Conservation (phyloP, 2,113 vertebrate species). For the Dromiciops gliroides region DNA sequence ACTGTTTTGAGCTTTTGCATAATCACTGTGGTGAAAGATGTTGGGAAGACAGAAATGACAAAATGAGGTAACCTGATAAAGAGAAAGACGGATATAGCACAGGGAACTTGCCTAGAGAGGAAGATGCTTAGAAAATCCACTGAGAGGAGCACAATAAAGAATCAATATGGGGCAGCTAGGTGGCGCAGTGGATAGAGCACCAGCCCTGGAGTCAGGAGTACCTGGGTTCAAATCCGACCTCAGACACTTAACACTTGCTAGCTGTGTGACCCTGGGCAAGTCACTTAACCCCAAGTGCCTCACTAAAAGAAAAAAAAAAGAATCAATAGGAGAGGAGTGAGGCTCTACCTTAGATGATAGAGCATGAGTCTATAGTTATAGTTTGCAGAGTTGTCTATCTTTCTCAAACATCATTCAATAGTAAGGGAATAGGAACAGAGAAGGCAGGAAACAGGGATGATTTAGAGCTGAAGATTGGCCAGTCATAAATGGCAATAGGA, state of each 20-base stretch:
- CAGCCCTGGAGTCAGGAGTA: no score
- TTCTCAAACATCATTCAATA: background rate
- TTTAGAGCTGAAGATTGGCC: background rate
- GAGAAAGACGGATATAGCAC: background rate
- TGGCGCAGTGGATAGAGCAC: no score
- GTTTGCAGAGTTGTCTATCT: background rate
- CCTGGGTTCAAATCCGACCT: no score
- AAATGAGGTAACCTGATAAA: background rate
- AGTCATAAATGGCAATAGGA: background rate
- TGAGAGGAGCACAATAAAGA: background rate
- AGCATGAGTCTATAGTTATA: background rate
- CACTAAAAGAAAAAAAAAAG: no score
- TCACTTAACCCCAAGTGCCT: no score
- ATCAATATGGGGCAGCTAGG: no score
- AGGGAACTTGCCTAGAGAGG: background rate
- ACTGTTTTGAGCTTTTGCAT: background rate
- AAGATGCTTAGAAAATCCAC: background rate
- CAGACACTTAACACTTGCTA: no score
- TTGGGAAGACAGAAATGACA: background rate
- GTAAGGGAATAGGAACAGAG: no score
- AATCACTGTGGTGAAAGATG: background rate
- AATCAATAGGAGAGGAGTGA: background rate
- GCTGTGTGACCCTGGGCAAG: no score
- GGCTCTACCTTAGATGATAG: background rate
- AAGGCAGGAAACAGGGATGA: background rate